Evolutionary conservation across 92 coral and sea anemone species (phyloP), one percentile per base, ranked within the genome.

Genomic region (Montipora capitata): DNA sequence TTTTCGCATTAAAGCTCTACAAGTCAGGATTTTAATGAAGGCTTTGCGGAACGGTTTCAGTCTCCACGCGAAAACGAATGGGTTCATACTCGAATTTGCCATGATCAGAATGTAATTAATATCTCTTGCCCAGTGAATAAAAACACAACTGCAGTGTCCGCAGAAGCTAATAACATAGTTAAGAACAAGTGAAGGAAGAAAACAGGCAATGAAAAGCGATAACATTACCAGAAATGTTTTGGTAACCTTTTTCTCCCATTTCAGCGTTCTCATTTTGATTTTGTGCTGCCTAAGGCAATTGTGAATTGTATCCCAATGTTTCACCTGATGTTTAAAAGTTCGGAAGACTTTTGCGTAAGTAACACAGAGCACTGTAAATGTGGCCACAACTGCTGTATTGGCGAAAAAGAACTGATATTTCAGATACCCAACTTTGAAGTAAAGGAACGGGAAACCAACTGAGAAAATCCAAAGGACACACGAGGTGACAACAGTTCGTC

Each of bases 381-480:
- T 93, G 4, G 96, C 81, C 44, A 95, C 87, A 1, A 96, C 98
- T 4, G 95, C 96, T 9, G 98, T 96, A 40, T 95, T 96, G 40
- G 95, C 96, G 44, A 96, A 96, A 66, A 96, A 95, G 57, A 96
- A 96, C 39, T 94, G 95, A 74, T 96, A 96, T 17, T 91, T 94
- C 35, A 95, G 76, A 81, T 93, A 96, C 0, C 98, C 98, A 27
- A 95, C 93, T 43, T 78, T 48, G 86, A 96, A 93, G 67, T 96
- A 96, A 15, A 96, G 87, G 77, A 94, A 90, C 5, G 98, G 95
- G 74, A 95, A 93, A 4, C 85, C 72, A 39, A 93, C 78, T 16
- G 99, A 93, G 49, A 92, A 71, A 10, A 86, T 12, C 99, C 99
- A 96, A 39, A 96, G 86, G 0, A 80, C 72, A 56, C 86, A 40